Base-by-base conservation (phyloP, 2,888 invertebrate genomes). In the Drosophila suboccidentalis region DNA sequence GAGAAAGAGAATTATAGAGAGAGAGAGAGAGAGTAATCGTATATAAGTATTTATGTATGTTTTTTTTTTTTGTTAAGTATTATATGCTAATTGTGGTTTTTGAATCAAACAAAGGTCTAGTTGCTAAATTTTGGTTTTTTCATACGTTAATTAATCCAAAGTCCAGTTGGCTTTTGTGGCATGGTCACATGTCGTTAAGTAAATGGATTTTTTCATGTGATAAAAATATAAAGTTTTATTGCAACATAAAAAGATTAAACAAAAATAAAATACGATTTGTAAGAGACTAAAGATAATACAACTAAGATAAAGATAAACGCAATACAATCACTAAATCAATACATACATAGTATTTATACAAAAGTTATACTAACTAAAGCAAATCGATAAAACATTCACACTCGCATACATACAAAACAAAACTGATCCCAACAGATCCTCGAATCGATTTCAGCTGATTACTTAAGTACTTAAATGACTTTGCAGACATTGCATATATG, bases 401-500 rank as follows among this genome's bases (percentile, higher is more conserved):
- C 47, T 46, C 26, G 19, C 55, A 38, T 8, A 26, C 55, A 38
- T 8, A 60, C 41, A 43, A 41, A 44, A 29, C 26, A 26, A 8
- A 29, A 29, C 9, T 19, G 55, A 58, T 57, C 13, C 22, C 47
- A 22, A 39, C 34, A 19, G 36, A 38, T 29, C 17, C 19, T 17
- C 26, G 29, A 36, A 57, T 44, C 43, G 32, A 44, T 44, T 44
- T 55, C 55, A 55, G 43, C 55, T 44, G 55, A 22, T 62, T 46
- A 66, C 76, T 78, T 78, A 75, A 76, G 77, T 71, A 75, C 77
- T 63, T 71, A 74, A 66, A 58, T 73, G 58, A 61, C 58, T 78
- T 41, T 58, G 75, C 72, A 47, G 61, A 59, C 26, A 64, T 59
- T 49, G 72, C 55, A 78, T 71, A 50, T 57, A 64, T 71, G 78